Evolutionary conservation across 2,113 vertebrate species (phyloP).

Genomic region (Aplodontia rufa): DNA sequence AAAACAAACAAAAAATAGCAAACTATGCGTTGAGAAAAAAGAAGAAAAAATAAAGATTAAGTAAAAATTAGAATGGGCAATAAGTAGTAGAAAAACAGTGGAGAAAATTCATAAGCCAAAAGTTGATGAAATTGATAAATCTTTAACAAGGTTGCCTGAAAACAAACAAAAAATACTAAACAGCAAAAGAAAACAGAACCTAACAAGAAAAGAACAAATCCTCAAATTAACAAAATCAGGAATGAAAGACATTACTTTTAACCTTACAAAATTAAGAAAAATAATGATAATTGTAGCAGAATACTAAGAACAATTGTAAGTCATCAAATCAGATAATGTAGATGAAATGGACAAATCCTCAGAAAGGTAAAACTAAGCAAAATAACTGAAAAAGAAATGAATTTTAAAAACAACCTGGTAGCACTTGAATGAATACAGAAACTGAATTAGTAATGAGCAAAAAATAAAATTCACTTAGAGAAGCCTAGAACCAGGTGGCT

Average conservation of each 20-base stretch:
- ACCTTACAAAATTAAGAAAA: no score
- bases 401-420: neutral
- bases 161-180: no score
- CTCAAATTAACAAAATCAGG: neutral
- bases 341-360: neutral
- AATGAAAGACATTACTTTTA: no score
- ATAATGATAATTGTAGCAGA: no score
- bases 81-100: neutral
- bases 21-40: neutral
- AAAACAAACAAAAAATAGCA: no score
- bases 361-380: neutral
- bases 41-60: neutral
- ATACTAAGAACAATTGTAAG: neutral
- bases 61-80: neutral
- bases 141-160: no score
- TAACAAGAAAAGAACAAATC: no score
- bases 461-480: neutral
- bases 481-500: neutral
- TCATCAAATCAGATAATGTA: no score
- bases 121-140: neutral
- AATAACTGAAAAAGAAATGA: neutral
- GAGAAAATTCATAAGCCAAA: neutral
- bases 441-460: neutral
- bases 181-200: no score
- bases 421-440: neutral